Evolutionary conservation across 2,888 invertebrate species (phyloP).

Genomic region (Dromius quadrimaculatus): DNA sequence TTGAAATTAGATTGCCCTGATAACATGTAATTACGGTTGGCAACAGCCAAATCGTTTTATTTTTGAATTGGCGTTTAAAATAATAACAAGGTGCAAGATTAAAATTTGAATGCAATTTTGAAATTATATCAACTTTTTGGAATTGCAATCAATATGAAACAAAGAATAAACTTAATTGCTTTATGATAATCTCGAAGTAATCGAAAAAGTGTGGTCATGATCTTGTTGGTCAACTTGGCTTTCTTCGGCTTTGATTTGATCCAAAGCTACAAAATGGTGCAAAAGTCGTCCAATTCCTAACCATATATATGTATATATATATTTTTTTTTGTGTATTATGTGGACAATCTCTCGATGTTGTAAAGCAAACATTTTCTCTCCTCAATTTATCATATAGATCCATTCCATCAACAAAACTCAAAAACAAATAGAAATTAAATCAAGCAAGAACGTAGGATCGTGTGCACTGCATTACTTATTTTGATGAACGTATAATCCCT

Average conservation of each 20-base stretch:
- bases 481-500: slow-evolving; percentile 50
- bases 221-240: no score
- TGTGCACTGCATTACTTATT: slow-evolving; percentile 48
- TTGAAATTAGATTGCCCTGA: slow-evolving; percentile 12
- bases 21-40: slow-evolving; percentile 22
- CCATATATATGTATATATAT: no score
- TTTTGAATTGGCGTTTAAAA: slow-evolving; percentile 1
- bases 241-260: no score
- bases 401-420: slow-evolving; percentile 6
- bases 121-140: no score
- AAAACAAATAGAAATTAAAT: slow-evolving; percentile 41
- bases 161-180: no score
- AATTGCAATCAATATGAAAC: no score
- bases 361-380: slow-evolving; percentile 5
- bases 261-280: no score
- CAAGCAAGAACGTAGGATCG: slow-evolving; percentile 4
- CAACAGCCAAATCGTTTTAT: slow-evolving; percentile 1
- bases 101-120: background rate
- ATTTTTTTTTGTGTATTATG: no score
- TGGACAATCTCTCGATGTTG: no score
- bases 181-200: no score
- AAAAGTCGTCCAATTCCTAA: no score
- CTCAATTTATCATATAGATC: slow-evolving; percentile 10
- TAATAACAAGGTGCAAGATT: background rate
- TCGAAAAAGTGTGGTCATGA: no score